Conservation (phyloP, 92 coral and sea anemone species). For the Porites divaricata region DNA sequence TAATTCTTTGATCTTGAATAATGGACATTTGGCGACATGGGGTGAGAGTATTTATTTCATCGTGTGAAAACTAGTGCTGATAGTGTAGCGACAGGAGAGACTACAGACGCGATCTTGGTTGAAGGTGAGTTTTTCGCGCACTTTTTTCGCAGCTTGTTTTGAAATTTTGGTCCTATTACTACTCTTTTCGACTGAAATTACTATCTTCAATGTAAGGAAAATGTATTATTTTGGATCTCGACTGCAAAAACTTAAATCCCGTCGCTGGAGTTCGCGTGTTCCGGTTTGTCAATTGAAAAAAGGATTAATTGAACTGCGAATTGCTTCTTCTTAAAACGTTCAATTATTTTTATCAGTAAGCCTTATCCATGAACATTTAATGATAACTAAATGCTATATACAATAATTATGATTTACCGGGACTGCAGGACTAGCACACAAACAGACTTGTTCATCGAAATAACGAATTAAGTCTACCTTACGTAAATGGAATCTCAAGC, state of each 20-base stretch:
- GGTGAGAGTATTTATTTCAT: background rate
- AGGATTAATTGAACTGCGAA: background rate
- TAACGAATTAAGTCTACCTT: background rate
- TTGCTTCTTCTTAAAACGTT: background rate
- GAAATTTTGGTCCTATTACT: too few relatives aligned
- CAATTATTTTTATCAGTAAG: background rate
- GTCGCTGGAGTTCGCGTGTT: background rate
- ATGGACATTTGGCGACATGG: slow-evolving; percentile 15
- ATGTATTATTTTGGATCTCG: too few relatives aligned
- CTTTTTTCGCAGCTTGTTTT: too few relatives aligned
- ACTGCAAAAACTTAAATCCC: too few relatives aligned
- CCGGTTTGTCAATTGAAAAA: background rate
- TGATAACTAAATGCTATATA: background rate
- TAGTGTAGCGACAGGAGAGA: background rate
- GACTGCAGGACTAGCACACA: background rate
- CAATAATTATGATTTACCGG: background rate
- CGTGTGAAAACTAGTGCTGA: background rate
- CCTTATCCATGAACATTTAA: background rate
- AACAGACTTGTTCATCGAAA: background rate
- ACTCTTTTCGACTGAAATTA: too few relatives aligned
- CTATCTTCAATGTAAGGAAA: too few relatives aligned
- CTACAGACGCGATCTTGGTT: background rate
- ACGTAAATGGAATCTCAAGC: too few relatives aligned
- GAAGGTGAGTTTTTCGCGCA: slow-evolving; percentile 3
- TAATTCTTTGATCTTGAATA: background rate